Evolutionary conservation across 2,888 invertebrate genomes (phyloP), one percentile per base, ranked within the genome.

Genomic region (Chelonus formosanus): DNA sequence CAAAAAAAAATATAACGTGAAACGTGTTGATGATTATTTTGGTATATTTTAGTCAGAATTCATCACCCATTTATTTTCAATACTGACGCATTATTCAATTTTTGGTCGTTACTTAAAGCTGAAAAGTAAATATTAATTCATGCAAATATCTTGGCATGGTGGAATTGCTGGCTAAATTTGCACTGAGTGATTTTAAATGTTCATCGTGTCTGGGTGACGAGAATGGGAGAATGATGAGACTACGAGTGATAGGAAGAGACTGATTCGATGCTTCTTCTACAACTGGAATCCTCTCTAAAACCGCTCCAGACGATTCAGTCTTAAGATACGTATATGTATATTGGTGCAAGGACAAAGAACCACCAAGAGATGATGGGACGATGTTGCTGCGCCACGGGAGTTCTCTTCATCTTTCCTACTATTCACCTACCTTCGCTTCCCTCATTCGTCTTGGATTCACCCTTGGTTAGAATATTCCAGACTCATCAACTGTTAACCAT

Each of bases 281-380:
- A 52, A 67, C 54, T 59, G 53, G 57, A 60, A 31, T 48, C 60
- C 54, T 52, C 31, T 31, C 47, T 36, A 44, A 45, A 52, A 47
- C 56, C 59, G 54, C 44, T 66, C 36, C 47, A 65, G 63, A 48
- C 58, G 31, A 50, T 54, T n/a, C 8, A 53, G 32, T 64, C 56
- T 63, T 48, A 5, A 63, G 63, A 65, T 44, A 44, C 34, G 35
- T 34, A 53, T n/a, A 50, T 44, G 56, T 54, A 68, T 48, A 40
- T 55, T 67, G 40, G 50, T 67, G 78, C 74, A 77, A 75, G 79
- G 77, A 80, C 78, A 78, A 79, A 76, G 80, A 78, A 70, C 79
- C 71, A 70, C 76, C 67, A 77, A 75, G 72, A 76, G 78, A 76
- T 77, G 54, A 67, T 53, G 43, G 64, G 57, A 67, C 55, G 67